These are phyloP conservation scores for Urocyon cinereoargenteus DNA, from an alignment of 2,797 vertebrate species.

Conservation along the genomic window DNA sequence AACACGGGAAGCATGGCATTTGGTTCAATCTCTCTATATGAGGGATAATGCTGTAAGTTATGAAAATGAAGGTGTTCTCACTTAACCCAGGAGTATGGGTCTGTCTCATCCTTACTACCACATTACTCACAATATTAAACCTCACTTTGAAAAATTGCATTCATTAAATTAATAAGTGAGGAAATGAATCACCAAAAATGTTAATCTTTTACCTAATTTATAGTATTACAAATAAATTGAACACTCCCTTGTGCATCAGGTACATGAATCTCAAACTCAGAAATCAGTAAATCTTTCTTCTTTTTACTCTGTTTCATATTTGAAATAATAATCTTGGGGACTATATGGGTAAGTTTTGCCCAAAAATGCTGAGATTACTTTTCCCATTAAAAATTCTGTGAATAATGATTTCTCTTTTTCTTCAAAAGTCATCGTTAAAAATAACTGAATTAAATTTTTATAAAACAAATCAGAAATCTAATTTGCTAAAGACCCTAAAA, in stretches of 20 bases:
- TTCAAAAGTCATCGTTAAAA: constrained; percentile 19
- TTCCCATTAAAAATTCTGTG: background rate
- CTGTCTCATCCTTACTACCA: background rate
- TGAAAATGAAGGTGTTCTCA: background rate
- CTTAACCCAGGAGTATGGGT: background rate
- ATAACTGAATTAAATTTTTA: constrained; percentile 10
- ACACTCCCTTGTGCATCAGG: background rate
- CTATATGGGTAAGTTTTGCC: background rate
- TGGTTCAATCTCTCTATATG: background rate
- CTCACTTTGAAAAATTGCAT: constrained; percentile 25
- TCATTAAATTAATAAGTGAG: constrained; percentile 56
- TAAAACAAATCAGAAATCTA: background rate
- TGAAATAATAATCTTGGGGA: background rate
- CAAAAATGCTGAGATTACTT: constrained; percentile 29
- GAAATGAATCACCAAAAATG: constrained; percentile 9
- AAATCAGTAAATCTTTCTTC: constrained; percentile 1
- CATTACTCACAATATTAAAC: background rate
- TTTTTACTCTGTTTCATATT: background rate
- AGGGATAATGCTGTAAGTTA: background rate
- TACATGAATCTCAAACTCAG: background rate
- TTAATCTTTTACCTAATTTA: background rate
- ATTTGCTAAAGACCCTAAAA: background rate
- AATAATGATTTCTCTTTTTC: background rate
- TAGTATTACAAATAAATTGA: background rate
- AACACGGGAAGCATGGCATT: background rate